Conservation (phyloP, 2,113 vertebrate species). For the Mixornis gularis region DNA sequence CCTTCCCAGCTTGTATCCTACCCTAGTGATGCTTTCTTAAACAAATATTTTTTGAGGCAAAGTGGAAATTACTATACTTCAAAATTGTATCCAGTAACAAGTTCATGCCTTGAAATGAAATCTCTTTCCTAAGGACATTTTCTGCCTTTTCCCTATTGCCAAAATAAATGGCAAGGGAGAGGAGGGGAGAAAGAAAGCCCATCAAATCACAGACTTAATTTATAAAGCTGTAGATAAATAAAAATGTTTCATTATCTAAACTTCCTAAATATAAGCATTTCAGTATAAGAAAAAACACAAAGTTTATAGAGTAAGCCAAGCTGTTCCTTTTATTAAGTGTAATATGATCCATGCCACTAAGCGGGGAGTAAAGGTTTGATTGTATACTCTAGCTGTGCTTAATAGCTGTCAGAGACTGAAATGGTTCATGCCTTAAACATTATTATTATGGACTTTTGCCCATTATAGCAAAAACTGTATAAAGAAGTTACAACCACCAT, state of each 20-base stretch:
- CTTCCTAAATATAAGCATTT: not conserved
- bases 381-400: not conserved
- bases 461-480: not conserved
- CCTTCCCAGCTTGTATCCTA: not conserved
- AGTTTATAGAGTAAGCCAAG: not conserved
- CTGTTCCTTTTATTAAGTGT: not conserved
- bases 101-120: not conserved
- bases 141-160: not conserved
- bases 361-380: not conserved
- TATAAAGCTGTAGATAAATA: not conserved
- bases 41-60: not conserved
- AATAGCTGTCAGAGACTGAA: not conserved
- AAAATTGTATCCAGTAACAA: not conserved
- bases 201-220: not conserved
- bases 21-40: not conserved
- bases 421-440: not conserved
- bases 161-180: not conserved
- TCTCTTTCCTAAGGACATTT: not conserved
- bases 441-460: not conserved
- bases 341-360: not conserved
- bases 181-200: accelerated
- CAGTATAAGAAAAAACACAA: not conserved
- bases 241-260: not conserved
- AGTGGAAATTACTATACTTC: not conserved
- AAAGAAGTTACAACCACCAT: not conserved